Evolutionary conservation across 2,113 vertebrate genomes (phyloP).

Genomic region (Pterocles orientalis): DNA sequence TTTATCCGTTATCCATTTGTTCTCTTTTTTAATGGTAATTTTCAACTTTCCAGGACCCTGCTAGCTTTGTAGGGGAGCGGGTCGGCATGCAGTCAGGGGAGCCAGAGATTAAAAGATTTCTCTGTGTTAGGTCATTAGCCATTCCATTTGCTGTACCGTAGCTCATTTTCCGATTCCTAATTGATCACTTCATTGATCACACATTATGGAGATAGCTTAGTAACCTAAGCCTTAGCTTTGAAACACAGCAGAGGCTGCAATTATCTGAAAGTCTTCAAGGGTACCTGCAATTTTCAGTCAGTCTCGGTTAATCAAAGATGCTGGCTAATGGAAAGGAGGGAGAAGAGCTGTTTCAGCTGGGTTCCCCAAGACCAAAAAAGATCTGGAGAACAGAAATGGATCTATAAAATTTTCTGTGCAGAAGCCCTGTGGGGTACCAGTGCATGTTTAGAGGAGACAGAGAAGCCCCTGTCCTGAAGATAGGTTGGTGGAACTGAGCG

Average conservation of each 20-base stretch:
- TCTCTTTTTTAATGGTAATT: neutral
- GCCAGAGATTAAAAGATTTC: constrained; percentile 39
- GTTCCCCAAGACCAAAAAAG: neutral
- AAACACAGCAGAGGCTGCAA: neutral
- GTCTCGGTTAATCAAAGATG: constrained; percentile 35
- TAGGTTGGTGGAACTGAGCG: neutral
- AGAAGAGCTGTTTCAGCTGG: neutral
- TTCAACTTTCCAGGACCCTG: constrained; percentile 5
- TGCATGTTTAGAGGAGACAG: neutral
- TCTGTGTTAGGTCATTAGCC: constrained; percentile 4
- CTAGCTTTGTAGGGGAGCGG: neutral
- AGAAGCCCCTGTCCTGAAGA: neutral
- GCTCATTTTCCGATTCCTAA: constrained; percentile 57
- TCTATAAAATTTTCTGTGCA: neutral
- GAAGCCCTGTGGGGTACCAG: neutral
- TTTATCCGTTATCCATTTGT: neutral
- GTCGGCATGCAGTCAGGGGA: neutral
- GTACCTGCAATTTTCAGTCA: constrained; percentile 26
- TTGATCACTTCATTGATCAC: constrained; percentile 63
- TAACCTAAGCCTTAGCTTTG: constrained; percentile 39
- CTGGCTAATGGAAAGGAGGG: constrained; percentile 6
- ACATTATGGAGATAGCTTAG: constrained; percentile 34
- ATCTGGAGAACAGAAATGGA: neutral
- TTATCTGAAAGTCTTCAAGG: constrained; percentile 53
- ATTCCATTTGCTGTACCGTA: neutral